Evolutionary conservation across 2,797 vertebrate genomes (phyloP).

Genomic region (Sciaenops ocellatus): DNA sequence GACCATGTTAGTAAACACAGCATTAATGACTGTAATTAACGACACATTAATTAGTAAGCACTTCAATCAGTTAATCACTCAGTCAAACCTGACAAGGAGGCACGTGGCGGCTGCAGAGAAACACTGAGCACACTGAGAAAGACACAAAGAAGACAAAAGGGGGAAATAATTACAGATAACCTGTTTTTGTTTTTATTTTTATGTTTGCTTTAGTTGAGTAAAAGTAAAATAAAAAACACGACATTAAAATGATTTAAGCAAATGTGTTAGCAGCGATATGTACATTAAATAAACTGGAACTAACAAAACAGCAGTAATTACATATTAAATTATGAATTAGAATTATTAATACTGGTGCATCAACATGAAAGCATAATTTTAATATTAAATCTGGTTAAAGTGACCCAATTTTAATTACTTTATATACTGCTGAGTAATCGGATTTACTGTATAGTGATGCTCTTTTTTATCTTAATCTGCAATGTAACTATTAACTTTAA

Average conservation of each 20-base stretch:
- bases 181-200: neutral
- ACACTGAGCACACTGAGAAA: constrained; percentile 29
- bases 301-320: constrained; percentile 2
- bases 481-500: constrained; percentile 46
- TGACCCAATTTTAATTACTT: constrained; percentile 41
- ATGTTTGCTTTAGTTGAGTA: neutral
- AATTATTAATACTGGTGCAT: constrained; percentile 37
- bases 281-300: constrained; percentile 32
- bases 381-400: constrained; percentile 34
- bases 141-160: constrained; percentile 9
- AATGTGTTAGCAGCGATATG: constrained; percentile 9
- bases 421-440: constrained; percentile 46
- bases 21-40: constrained; percentile 73
- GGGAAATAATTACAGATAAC: constrained; percentile 1
- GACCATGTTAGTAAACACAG: constrained; percentile 56
- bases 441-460: constrained; percentile 43
- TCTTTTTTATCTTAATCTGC: constrained; percentile 47
- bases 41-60: constrained; percentile 64
- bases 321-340: constrained; percentile 25
- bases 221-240: neutral
- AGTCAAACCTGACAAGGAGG: constrained; percentile 61
- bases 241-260: neutral
- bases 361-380: constrained; percentile 47
- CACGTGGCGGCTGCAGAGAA: constrained; percentile 22
- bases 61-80: constrained; percentile 64